A percentile compares a stretch with the other conserved stretches of the same genome.
These are phyloP conservation scores for Caenorhabditis macrosperma DNA, from an alignment of 2,888 invertebrate genomes.

Conservation along the genomic window DNA sequence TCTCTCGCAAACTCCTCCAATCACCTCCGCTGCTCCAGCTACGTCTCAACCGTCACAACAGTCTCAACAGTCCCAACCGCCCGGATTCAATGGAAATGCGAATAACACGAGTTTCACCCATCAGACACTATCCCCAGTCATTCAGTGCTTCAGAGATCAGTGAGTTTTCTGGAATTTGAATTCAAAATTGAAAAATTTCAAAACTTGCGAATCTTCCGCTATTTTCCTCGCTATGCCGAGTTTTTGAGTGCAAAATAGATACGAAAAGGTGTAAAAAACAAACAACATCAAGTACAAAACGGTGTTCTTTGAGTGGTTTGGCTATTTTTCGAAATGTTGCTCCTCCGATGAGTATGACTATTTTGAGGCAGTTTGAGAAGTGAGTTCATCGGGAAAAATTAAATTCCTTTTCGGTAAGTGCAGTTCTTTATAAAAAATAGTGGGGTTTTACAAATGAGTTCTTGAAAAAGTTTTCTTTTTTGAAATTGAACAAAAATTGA, in stretches of 20 bases:
- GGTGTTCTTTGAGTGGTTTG: not conserved
- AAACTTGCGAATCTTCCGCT: too few species aligned
- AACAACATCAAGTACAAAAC: not conserved
- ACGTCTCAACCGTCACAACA: not conserved
- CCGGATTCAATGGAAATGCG: not conserved
- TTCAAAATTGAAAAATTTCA: not conserved
- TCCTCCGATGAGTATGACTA: not conserved
- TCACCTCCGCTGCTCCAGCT: not conserved
- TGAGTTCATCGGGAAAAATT: not conserved
- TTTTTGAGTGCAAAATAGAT: too few species aligned
- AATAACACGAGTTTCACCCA: conserved; percentile 28
- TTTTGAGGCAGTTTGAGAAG: conserved; percentile 4
- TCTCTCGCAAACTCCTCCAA: conserved; percentile 59
- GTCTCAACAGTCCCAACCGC: not conserved
- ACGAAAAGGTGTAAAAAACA: too few species aligned
- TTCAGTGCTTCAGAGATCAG: conserved; percentile 50
- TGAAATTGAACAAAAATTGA: too few species aligned
- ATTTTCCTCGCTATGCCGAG: too few species aligned
- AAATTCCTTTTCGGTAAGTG: too few species aligned
- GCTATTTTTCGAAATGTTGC: not conserved
- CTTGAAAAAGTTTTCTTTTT: too few species aligned
- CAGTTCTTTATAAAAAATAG: too few species aligned
- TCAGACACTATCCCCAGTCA: conserved; percentile 52
- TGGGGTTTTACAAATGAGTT: too few species aligned
- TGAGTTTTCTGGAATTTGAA: conserved; percentile 5